A percentile compares a stretch with the other conserved stretches of the same genome.
phyloP scores from a whole-genome alignment of 1,140 invertebrate genomes.

The Charaxes varanes region DNA sequence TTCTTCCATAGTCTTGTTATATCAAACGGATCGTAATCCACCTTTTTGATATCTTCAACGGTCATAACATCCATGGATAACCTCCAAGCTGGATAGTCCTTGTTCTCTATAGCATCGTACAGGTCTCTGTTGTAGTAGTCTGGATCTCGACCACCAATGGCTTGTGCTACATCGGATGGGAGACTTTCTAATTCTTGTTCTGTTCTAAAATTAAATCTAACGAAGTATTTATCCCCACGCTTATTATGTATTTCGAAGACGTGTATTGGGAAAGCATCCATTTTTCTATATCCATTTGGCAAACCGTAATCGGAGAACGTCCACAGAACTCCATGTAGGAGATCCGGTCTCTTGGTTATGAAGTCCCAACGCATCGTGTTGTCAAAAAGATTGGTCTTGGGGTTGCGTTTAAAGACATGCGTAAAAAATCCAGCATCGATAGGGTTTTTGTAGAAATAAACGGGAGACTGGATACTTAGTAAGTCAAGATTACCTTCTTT shows the following conservation, averaged over 20 bases:
- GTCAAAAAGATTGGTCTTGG: conserved; percentile 80
- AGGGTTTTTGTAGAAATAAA: conserved; percentile 82
- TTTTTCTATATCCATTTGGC: conserved; percentile 87
- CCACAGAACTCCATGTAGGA: conserved; percentile 86
- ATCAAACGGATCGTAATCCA: conserved; percentile 79
- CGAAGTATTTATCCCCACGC: conserved; percentile 74
- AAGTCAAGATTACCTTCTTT: conserved; percentile 84
- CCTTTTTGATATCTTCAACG: conserved; percentile 68
- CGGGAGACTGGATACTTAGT: conserved; percentile 81
- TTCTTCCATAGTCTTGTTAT: conserved; percentile 87
- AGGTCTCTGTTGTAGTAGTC: conserved; percentile 47
- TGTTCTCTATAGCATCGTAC: conserved; percentile 42
- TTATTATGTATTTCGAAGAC: conserved; percentile 82
- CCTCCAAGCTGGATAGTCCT: conserved; percentile 82
- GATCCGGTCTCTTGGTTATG: conserved; percentile 84
- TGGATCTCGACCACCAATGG: conserved; percentile 26
- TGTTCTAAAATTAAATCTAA: conserved; percentile 84
- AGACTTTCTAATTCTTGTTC: conserved; percentile 82
- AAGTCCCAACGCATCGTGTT: conserved; percentile 93
- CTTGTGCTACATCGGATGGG: conserved; percentile 29
- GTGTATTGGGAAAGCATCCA: conserved; percentile 79
- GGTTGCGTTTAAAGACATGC: conserved; percentile 79
- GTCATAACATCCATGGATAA: conserved; percentile 77
- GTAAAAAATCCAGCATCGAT: conserved; percentile 76
- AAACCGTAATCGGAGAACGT: conserved; percentile 93